These are phyloP conservation scores for Caerostris extrusa DNA, from an alignment of 1,140 invertebrate species.

Conservation along the genomic window DNA sequence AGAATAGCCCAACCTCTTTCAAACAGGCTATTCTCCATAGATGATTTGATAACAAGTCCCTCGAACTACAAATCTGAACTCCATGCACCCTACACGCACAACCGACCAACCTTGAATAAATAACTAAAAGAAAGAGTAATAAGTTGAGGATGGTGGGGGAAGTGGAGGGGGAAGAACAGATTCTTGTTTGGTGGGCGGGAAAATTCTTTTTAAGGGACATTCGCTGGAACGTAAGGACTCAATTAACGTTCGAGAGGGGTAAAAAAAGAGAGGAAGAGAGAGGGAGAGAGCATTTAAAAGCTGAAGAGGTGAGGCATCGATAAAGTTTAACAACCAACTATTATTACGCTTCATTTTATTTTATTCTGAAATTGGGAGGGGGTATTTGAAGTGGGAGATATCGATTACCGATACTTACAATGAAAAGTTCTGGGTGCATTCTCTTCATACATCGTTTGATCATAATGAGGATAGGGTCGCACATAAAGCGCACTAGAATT, in stretches of 20 bases:
- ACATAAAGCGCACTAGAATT: too few relatives aligned
- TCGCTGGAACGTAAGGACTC: conserved; percentile 44
- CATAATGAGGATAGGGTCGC: background rate
- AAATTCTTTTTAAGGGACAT: conserved; percentile 26
- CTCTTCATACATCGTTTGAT: conserved; percentile 11
- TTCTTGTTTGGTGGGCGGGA: background rate
- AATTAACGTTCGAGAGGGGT: conserved; percentile 29
- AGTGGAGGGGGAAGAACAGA: background rate
- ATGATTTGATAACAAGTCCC: conserved; percentile 46
- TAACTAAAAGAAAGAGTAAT: background rate
- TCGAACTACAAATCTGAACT: background rate
- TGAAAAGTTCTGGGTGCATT: conserved; percentile 31
- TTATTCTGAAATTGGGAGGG: background rate
- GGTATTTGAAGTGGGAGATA: background rate
- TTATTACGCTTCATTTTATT: conserved; percentile 60
- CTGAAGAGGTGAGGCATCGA: conserved; percentile 33
- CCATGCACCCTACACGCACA: background rate
- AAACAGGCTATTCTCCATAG: background rate
- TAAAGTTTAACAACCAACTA: conserved; percentile 49
- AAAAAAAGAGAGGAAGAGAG: background rate
- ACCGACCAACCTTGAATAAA: background rate
- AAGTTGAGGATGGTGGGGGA: background rate
- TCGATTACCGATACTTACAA: conserved; percentile 38
- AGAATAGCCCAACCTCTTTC: background rate
- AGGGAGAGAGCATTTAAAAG: background rate